Base-by-base conservation (phyloP, 2,888 invertebrate genomes). In the Plebejus anna region DNA sequence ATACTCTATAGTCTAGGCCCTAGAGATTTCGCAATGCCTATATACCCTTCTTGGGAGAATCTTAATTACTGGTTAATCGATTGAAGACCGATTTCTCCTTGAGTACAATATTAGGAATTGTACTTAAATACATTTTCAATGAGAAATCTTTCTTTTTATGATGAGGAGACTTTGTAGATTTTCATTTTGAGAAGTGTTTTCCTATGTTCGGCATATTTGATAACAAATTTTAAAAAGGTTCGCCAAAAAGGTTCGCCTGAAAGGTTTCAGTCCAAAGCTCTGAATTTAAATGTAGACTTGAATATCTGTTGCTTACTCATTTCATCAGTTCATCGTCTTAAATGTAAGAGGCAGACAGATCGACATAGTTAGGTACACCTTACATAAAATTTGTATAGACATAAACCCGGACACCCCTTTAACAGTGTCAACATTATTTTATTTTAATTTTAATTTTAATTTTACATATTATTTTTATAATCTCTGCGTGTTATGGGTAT, bases 21-120 rank as follows among this genome's bases (percentile, higher is more conserved):
- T 22, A 22, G 22, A 22, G 71, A 42, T 72, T 72, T 72, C 47
- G 70, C n/a, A 0, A 38, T 16, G 47, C 11, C 4, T 11, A 28
- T 28, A 36, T n/a, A 1, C 42, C 7, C n/a, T 3, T 7, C 9
- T 11, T 9, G 47, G 1, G 22, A 72, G n/a, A n/a, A 38, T 47
- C n/a, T 72, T 72, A 72, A 72, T 72, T 71, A 42, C 70, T 61
- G 11, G 0, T 22, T 28, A 28, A 61, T 28, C 61, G 61, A 61
- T 61, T 22, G 61, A 22, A 61, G 61, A 61, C 4, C 28, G 61
- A 3, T 11, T 61, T 11, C 22, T 22, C 28, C 61, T 61, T 22
- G 28, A 32, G 32, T 32, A 32, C 2, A 32, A 55, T 55, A 13
- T 51, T 55, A 51, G 51, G 3, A 16, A 2, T 59, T 59, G 55